These are phyloP conservation scores for Tipula lateralis DNA, from an alignment of 2,888 invertebrate genomes.

Conservation along the genomic window DNA sequence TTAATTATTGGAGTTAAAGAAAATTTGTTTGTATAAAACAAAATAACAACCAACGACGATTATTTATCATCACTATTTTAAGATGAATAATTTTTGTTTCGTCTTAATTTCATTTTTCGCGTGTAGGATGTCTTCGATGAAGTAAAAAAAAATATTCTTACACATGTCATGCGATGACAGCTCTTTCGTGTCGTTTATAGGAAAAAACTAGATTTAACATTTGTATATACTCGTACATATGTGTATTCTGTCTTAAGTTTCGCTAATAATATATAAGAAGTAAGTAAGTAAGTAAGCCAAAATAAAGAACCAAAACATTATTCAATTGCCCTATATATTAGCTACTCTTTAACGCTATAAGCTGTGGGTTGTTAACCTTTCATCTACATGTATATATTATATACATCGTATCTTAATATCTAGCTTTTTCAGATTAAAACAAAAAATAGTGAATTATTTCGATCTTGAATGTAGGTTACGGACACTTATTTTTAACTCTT, in stretches of 20 bases:
- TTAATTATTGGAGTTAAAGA: not conserved
- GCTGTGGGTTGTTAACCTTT: not conserved
- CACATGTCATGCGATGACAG: constrained; percentile 6
- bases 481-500: constrained; percentile 5
- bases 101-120: not conserved
- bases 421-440: not conserved
- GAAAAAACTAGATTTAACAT: not conserved
- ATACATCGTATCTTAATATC: not conserved
- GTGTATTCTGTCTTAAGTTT: not conserved
- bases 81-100: constrained; percentile 4
- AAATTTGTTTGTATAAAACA: not conserved
- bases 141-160: not conserved
- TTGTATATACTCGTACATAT: not conserved
- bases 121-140: not conserved
- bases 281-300: not conserved
- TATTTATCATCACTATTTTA: constrained; percentile 19
- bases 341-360: not conserved
- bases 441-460: not conserved
- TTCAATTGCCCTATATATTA: not conserved
- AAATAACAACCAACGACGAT: not conserved
- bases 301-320: not conserved
- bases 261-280: not conserved
- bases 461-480: constrained; percentile 11
- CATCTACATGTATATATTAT: not conserved
- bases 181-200: not conserved